These are phyloP conservation scores for Proisotoma minuta DNA, from an alignment of 2,888 invertebrate species.

Conservation along the genomic window DNA sequence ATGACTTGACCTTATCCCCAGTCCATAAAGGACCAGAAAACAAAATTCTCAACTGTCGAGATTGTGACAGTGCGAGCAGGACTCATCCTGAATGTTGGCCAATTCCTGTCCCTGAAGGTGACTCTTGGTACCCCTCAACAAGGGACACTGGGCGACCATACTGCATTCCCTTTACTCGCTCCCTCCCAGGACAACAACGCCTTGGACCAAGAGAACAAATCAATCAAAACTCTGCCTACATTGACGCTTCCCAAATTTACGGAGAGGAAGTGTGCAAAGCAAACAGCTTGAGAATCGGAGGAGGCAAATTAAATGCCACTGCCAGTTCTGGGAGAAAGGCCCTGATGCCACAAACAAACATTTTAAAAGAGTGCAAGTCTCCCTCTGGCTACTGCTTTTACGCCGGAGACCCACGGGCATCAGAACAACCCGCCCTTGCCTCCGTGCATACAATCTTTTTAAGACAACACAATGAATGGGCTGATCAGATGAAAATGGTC, in stretches of 20 bases:
- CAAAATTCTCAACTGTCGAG: constrained; percentile 74
- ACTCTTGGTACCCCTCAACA: constrained; percentile 82
- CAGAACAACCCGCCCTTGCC: constrained; percentile 85
- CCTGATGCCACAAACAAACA: constrained; percentile 63
- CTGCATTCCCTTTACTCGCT: constrained; percentile 92
- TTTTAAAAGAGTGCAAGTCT: constrained; percentile 77
- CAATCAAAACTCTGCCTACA: constrained; percentile 86
- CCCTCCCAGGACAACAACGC: constrained; percentile 82
- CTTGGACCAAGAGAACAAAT: constrained; percentile 86
- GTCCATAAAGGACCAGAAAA: constrained; percentile 43
- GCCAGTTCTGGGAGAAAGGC: constrained; percentile 64
- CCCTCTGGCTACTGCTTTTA: constrained; percentile 80
- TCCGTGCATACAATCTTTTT: constrained; percentile 83
- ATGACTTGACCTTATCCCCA: constrained; percentile 88
- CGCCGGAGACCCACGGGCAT: constrained; percentile 84
- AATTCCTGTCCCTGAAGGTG: constrained; percentile 79
- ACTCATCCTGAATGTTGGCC: constrained; percentile 93
- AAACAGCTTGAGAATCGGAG: constrained; percentile 69
- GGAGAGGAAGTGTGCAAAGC: constrained; percentile 82
- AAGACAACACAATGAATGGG: constrained; percentile 83
- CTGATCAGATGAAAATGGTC: constrained; percentile 68
- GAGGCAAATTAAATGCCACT: constrained; percentile 77
- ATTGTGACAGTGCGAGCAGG: constrained; percentile 78
- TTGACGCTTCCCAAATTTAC: constrained; percentile 82
- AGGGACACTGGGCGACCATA: constrained; percentile 74